Percentiles rank a stretch among this genome's conserved stretches.
Conservation (phyloP, 2,888 invertebrate genomes). For the Proisotoma minuta region DNA sequence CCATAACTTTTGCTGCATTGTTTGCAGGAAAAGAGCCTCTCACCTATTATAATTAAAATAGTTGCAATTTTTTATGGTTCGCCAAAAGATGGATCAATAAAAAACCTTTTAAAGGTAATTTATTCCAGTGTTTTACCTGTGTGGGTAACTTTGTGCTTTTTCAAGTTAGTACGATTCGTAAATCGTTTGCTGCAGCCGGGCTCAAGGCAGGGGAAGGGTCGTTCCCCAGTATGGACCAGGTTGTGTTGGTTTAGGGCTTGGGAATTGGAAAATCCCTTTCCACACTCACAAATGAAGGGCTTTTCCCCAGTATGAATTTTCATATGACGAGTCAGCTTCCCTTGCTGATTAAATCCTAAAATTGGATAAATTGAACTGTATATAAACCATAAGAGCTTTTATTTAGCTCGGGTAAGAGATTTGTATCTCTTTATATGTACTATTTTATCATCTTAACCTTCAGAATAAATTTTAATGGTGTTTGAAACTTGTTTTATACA, state of each 20-base stretch:
- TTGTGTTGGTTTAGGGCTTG: slow-evolving; percentile 25
- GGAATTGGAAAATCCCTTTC: slow-evolving; percentile 23
- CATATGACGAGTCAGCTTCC: slow-evolving; percentile 66
- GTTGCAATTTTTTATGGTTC: no score
- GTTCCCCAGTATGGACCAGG: slow-evolving; percentile 1
- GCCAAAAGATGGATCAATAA: no score
- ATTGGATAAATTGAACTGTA: no score
- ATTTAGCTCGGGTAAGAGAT: no score
- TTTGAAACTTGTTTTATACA: no score
- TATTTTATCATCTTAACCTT: no score
- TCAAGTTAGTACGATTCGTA: not conserved
- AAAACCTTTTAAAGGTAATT: no score
- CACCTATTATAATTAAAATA: no score
- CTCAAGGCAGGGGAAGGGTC: slow-evolving; percentile 11
- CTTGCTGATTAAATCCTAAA: slow-evolving; percentile 64
- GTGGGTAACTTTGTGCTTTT: slow-evolving; percentile 13
- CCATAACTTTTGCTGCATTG: not conserved
- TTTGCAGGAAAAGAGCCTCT: not conserved
- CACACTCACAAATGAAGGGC: slow-evolving; percentile 26
- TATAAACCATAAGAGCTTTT: no score
- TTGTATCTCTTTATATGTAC: no score
- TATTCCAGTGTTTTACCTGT: no score
- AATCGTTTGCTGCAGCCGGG: slow-evolving; percentile 4
- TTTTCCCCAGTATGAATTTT: slow-evolving; percentile 57
- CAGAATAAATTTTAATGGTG: no score